Evolutionary conservation across 1,140 invertebrate species (phyloP), one percentile per base, ranked within the genome.

Genomic region (Phymorhynchus buccinoides): DNA sequence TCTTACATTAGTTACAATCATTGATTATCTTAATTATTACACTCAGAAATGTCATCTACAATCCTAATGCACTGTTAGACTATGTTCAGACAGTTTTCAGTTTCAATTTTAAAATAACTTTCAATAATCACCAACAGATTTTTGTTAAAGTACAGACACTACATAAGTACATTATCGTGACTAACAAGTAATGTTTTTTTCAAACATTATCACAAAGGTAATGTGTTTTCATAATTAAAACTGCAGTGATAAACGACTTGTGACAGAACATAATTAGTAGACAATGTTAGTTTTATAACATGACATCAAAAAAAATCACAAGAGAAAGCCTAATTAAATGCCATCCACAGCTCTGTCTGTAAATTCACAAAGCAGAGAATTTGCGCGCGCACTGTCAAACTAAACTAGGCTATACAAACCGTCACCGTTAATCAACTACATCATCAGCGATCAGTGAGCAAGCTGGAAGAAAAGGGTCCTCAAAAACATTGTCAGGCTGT

Each of bases 401-500:
- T 62, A 62, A 81, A 48, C 18, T 62, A 62, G 66, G 32, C 18
- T 14, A 41, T 81, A 62, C 62, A 62, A 81, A 81, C 52, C 81
- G 22, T 35, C 52, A 48, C 32, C 37, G 39, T n/a, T 18, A 37
- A 62, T 73, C 41, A 68, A 41, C 81, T 83, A 73, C 44, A 41
- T 73, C 66, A 71, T 73, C 66, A 71, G 81, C 62, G 73, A 44
- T 83, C 62, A 37, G n/a, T 42, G 81, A 71, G 81, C 81, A 83
- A 41, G 81, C 81, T 83, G 81, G 81, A 83, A 83, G 81, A 83
- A 83, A n/a, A 83, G 66, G 39, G 62, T 68, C 81, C 73, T 68
- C 35, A 73, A 2, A 68, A 62, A 62, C 56, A 62, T 62, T 62
- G 56, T 4, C n/a, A 27, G 22, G 56, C 56, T 62, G 56, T 62